These are phyloP conservation scores for Hypena proboscidalis DNA, from an alignment of 2,888 invertebrate genomes.

Conservation along the genomic window DNA sequence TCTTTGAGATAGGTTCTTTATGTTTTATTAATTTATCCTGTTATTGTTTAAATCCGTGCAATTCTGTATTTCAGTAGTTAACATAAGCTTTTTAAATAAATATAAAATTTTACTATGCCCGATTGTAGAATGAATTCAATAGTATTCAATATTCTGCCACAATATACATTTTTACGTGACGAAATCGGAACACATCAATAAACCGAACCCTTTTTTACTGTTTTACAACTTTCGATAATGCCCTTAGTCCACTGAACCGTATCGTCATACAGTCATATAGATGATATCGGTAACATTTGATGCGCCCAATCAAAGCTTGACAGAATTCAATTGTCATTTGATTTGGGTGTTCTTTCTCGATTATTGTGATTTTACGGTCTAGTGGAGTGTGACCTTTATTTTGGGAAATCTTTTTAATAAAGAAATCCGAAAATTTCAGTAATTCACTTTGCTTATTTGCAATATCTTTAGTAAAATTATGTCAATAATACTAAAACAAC, in stretches of 20 bases:
- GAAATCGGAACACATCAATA: slow-evolving; percentile 15
- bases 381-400: slow-evolving; percentile 8
- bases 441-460: too few relatives aligned
- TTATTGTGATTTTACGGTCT: slow-evolving; percentile 18
- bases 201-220: slow-evolving; percentile 11
- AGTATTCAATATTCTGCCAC: too few relatives aligned
- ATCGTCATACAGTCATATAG: slow-evolving; percentile 11
- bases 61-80: too few relatives aligned
- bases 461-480: too few relatives aligned
- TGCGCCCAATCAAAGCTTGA: slow-evolving; percentile 16
- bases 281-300: slow-evolving; percentile 21
- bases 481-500: too few relatives aligned
- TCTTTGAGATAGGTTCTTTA: too few relatives aligned
- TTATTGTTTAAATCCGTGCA: too few relatives aligned
- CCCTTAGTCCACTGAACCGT: slow-evolving; percentile 12
- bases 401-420: slow-evolving; percentile 1
- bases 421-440: too few relatives aligned
- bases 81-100: too few relatives aligned
- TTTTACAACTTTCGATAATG: slow-evolving; percentile 22
- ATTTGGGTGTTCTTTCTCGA: slow-evolving; percentile 3
- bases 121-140: too few relatives aligned
- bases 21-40: too few relatives aligned
- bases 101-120: too few relatives aligned
- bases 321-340: slow-evolving; percentile 13
- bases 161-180: background rate